Conservation (phyloP, 2,113 vertebrate species). For the Oxyura jamaicensis region DNA sequence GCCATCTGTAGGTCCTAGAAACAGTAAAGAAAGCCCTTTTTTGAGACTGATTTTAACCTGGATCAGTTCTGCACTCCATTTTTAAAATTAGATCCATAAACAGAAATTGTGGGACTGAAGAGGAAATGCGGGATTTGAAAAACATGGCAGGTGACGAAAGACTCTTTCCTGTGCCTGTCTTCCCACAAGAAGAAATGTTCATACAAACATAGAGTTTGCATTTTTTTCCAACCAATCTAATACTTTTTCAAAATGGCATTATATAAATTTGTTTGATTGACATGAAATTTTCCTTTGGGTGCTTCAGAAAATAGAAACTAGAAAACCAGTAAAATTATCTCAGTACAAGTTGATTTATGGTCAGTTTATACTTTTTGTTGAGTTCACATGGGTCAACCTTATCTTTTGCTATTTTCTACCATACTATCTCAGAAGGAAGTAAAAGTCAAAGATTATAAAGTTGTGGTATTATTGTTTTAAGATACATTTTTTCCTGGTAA, state of each 20-base stretch:
- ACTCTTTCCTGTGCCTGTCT: background rate
- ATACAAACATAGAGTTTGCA: background rate
- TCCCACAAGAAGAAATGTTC: background rate
- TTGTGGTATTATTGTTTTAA: background rate
- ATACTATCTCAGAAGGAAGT: background rate
- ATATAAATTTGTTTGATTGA: background rate
- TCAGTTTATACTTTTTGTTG: background rate
- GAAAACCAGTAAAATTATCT: background rate
- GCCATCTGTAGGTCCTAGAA: background rate
- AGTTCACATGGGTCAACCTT: background rate
- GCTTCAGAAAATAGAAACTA: background rate
- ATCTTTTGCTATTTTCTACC: background rate
- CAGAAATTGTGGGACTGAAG: background rate
- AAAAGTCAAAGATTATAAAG: background rate
- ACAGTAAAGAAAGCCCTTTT: background rate
- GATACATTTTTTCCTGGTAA: background rate
- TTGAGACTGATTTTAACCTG: background rate
- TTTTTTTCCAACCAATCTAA: background rate
- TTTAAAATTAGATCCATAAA: background rate
- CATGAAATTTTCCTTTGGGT: background rate
- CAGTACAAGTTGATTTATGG: background rate
- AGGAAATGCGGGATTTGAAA: background rate
- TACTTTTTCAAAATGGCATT: background rate
- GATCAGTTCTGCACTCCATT: background rate
- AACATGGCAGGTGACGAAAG: background rate